Evolutionary conservation across 2,113 vertebrate genomes (phyloP), one percentile per base, ranked within the genome.

Genomic region (Paedocypris sp.): DNA sequence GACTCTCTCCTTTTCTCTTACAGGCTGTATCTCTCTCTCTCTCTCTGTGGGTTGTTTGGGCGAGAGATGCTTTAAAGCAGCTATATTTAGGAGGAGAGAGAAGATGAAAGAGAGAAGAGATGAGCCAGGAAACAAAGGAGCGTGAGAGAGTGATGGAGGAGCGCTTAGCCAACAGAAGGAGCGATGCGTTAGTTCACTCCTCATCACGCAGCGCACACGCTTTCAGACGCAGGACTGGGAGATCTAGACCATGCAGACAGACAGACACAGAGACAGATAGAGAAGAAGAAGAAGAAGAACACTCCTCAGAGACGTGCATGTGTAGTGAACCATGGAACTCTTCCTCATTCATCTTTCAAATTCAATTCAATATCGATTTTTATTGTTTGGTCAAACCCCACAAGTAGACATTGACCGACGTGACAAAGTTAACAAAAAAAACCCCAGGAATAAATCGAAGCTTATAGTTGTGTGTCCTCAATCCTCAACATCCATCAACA

Each of bases 61-160:
- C 73, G 71, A 75, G 69, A 70, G 33, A 70, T 58, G 71, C 79
- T 79, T 82, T 77, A 82, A 82, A 80, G 72, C 60, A 66, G 77
- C 80, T 81, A 81, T 79, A 83, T 85, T 83, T 82, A 82, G 81
- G 64, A 65, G 71, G 49, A 45, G 28, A 16, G 41, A 39, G 72
- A 56, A 56, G 51, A 59, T 60, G 58, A 61, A 58, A 68, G 60
- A 64, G 53, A 52, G 60, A 38, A 31, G 36, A 58, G 50, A 63
- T 56, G 58, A 48, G 51, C 13, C 13, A 19, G 38, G 29, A 33
- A 43, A 23, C 53, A 26, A 28, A 43, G 35, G 16, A n/a, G n/a
- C n/a, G n/a, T 43, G 29, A 51, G 41, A 52, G 6, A 5, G 16
- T 22, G 32, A 49, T 11, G 23, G 39, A 47, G 46, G n/a, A n/a